Evolutionary conservation across 2,888 invertebrate species (phyloP).

Genomic region (Parelbella ahira): DNA sequence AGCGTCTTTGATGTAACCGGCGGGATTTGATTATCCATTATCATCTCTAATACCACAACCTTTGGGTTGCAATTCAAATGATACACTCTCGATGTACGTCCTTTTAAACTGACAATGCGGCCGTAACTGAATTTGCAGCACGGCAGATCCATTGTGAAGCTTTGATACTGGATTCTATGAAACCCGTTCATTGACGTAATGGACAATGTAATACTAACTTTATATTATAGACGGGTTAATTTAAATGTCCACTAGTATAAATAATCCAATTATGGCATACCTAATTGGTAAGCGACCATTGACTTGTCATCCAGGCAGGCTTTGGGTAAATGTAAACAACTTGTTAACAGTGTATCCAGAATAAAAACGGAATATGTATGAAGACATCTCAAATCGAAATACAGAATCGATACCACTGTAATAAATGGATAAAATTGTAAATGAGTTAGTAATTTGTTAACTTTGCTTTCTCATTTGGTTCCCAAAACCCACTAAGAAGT

Average conservation of each 20-base stretch:
- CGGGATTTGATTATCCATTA: slow-evolving; percentile 30
- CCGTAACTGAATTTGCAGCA: slow-evolving; percentile 42
- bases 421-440: slow-evolving; percentile 21
- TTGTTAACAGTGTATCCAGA: slow-evolving; percentile 5
- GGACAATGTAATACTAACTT: slow-evolving; percentile 29
- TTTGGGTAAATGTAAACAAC: slow-evolving; percentile 11
- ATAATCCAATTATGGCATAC: slow-evolving; percentile 23
- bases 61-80: slow-evolving; percentile 39
- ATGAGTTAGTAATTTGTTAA: slow-evolving; percentile 20
- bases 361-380: slow-evolving; percentile 11
- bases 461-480: slow-evolving; percentile 15
- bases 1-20: slow-evolving; percentile 67
- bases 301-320: slow-evolving; percentile 16
- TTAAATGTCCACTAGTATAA: slow-evolving; percentile 22
- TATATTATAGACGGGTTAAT: slow-evolving; percentile 17
- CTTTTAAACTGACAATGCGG: slow-evolving; percentile 28
- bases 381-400: slow-evolving; percentile 12
- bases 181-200: slow-evolving; percentile 33
- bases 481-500: slow-evolving; percentile 16
- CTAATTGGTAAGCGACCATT: slow-evolving; percentile 20
- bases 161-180: slow-evolving; percentile 40
- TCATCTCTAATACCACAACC: slow-evolving; percentile 33
- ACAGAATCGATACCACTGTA: background rate
- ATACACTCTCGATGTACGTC: slow-evolving; percentile 23
- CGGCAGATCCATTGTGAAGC: slow-evolving; percentile 40